These are phyloP conservation scores for Omphaloscelis lunosa DNA, from an alignment of 2,888 invertebrate genomes.

Conservation along the genomic window DNA sequence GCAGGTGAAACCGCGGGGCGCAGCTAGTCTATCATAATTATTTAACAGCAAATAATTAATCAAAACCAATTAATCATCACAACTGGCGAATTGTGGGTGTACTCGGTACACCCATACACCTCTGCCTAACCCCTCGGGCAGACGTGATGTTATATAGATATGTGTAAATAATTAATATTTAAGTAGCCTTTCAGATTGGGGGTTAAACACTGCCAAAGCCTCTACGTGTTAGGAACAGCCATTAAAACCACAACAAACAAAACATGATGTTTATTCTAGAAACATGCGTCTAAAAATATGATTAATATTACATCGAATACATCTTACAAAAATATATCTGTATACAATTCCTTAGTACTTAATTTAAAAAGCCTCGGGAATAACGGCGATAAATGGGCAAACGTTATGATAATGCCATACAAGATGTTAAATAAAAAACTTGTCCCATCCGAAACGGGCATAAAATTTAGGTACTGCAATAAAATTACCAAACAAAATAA, in stretches of 20 bases:
- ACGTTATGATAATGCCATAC: background rate
- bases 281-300: constrained; percentile 84
- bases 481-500: too few relatives aligned
- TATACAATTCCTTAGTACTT: constrained; percentile 74
- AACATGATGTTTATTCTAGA: constrained; percentile 87
- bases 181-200: constrained; percentile 23
- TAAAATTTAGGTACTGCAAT: too few relatives aligned
- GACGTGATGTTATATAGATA: too few relatives aligned
- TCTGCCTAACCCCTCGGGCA: too few relatives aligned
- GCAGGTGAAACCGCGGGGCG: too few relatives aligned
- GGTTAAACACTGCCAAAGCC: constrained; percentile 65
- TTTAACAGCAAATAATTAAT: background rate
- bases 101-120: too few relatives aligned
- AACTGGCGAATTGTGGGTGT: too few relatives aligned
- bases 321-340: constrained; percentile 76
- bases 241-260: constrained; percentile 90
- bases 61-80: too few relatives aligned
- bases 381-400: constrained; percentile 42
- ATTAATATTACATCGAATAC: constrained; percentile 77
- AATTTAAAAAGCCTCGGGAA: constrained; percentile 69
- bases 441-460: too few relatives aligned
- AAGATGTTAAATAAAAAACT: too few relatives aligned
- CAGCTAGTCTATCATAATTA: background rate
- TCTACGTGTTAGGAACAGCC: constrained; percentile 82
- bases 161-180: background rate